Base-by-base conservation (phyloP, 2,797 vertebrate genomes). In the Cuniculus paca region DNA sequence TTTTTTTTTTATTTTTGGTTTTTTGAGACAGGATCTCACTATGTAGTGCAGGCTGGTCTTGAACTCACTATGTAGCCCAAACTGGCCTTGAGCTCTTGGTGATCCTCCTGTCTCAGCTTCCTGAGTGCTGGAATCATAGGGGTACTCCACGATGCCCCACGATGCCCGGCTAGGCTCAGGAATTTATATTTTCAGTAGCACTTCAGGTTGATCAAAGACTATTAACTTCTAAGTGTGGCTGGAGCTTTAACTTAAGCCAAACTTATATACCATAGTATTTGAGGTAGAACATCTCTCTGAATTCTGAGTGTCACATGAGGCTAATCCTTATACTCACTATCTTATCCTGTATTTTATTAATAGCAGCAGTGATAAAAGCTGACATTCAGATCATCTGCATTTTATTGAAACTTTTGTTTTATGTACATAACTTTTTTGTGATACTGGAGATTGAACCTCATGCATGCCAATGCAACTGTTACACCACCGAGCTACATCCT, bases 401-500 rank as follows among this genome's bases (percentile, higher is more conserved):
- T 94, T 96, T 92, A 80, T 82, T 84, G 91, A 39, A 89, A 88
- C 34, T 94, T 95, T 65, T 85, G 89, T 90, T 92, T 89, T 91
- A 52, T 94, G 93, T 87, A 26, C 22, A 10, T 61, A 34, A 36
- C 24, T n/a, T 45, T 74, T 77, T 50, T 77, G 28, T 34, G 74
- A 7, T 50, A 48, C 31, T 34, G 8, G 75, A 78, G 75, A 34
- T 77, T 34, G 45, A 52, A 52, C 9, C 31, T 78, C 16, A 78
- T 34, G 31, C 2, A 34, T n/a, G 48, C 48, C 50, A 78, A 34
- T 1, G 48, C 48, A 34, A 28, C 24, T 11, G 1, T 28, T 28
- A 2, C 45, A 45, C 26, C 48, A 52, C 45, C 20, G 48, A 52
- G 75, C 48, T 20, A 52, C 31, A 78, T 78, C 20, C 22, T n/a